These are phyloP conservation scores for Oligia strigilis DNA, from an alignment of 2,888 invertebrate species.

Conservation along the genomic window DNA sequence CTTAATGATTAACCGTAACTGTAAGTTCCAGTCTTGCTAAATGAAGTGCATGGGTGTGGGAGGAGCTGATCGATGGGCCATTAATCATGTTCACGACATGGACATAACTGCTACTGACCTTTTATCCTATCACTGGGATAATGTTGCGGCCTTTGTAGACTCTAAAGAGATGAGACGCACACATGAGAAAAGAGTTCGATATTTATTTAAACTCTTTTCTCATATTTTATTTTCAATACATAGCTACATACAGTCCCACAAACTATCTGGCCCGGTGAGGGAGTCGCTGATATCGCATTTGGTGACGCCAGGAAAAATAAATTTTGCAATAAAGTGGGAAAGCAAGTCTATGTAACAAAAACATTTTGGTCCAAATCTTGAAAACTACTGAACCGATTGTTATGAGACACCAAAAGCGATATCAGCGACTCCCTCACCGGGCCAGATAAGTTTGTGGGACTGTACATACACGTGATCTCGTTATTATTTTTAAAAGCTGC, in stretches of 20 bases:
- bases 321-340: no score
- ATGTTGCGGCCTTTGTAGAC: constrained; percentile 15
- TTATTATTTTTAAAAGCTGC: neutral
- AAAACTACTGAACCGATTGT: no score
- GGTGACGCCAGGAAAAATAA: no score
- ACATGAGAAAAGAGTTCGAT: neutral
- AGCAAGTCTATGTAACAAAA: no score
- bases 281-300: no score
- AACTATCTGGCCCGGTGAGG: no score
- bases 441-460: no score
- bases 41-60: constrained; percentile 62
- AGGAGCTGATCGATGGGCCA: constrained; percentile 55
- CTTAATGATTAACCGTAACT: constrained; percentile 22
- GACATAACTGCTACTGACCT: constrained; percentile 41
- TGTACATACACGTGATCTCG: neutral
- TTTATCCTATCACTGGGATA: constrained; percentile 25
- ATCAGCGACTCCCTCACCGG: no score
- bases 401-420: no score
- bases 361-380: no score
- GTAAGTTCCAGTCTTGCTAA: constrained; percentile 48
- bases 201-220: neutral
- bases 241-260: no score
- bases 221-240: no score
- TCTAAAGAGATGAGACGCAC: neutral
- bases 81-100: constrained; percentile 57